Conservation (phyloP, 2,888 invertebrate genomes). For the Cacoxenus indagator region DNA sequence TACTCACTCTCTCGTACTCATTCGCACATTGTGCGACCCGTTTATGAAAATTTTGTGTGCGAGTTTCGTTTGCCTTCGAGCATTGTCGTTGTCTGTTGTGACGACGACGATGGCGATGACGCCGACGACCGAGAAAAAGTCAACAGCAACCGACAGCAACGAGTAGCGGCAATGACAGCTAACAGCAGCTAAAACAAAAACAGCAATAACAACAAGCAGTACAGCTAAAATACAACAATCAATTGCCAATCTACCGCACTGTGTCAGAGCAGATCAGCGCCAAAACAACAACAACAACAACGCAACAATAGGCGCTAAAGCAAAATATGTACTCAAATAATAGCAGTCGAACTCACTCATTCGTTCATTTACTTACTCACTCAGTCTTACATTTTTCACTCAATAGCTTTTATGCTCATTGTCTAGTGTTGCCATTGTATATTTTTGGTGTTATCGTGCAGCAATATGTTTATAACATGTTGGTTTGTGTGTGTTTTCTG, state of each 20-base stretch:
- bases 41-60: background rate
- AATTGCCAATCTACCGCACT: conserved; percentile 16
- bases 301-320: too few species aligned
- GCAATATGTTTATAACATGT: background rate
- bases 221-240: background rate
- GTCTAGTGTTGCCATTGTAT: background rate
- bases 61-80: background rate
- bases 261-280: background rate
- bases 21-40: background rate
- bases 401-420: background rate
- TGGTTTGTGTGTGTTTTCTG: background rate
- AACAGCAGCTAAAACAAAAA: background rate
- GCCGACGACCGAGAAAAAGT: background rate
- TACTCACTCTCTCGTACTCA: background rate
- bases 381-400: background rate
- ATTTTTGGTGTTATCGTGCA: background rate
- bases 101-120: too few species aligned
- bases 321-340: too few species aligned
- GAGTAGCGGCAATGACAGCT: background rate
- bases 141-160: conserved; percentile 1
- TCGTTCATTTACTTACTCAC: background rate
- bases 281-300: background rate
- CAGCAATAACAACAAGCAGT: background rate
- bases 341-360: background rate
- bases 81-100: too few species aligned